Percentiles rank a stretch among this genome's conserved stretches.
Evolutionary conservation across 2,113 vertebrate species (phyloP).

Genomic region (Xerus inauris): DNA sequence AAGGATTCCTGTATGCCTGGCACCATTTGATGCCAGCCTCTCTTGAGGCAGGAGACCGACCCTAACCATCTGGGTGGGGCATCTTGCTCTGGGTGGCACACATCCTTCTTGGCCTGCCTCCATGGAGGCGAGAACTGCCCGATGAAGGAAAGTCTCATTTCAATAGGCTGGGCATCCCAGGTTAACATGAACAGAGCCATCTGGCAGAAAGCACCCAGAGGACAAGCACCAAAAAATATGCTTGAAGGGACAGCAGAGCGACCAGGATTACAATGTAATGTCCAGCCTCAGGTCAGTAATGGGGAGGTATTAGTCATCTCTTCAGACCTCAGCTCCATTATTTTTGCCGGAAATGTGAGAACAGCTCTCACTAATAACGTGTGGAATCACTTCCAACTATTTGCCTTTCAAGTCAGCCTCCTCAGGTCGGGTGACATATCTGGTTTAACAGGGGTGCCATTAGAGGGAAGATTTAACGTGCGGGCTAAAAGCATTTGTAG

Average conservation of each 20-base stretch:
- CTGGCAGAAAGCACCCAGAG: constrained; percentile 52
- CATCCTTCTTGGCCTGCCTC: neutral
- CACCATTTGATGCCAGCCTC: neutral
- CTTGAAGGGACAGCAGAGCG: constrained; percentile 47
- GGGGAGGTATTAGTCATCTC: constrained; percentile 80
- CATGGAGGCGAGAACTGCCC: neutral
- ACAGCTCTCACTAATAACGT: constrained; percentile 81
- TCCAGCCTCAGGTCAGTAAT: constrained; percentile 75
- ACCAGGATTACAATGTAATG: constrained; percentile 66
- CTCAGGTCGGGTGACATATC: constrained; percentile 83
- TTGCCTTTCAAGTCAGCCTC: constrained; percentile 84
- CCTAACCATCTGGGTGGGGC: neutral
- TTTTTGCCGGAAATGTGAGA: constrained; percentile 83
- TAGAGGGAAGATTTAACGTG: constrained; percentile 82
- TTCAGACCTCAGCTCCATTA: constrained; percentile 80
- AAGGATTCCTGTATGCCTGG: neutral
- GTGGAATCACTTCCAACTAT: constrained; percentile 83
- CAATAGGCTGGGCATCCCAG: neutral
- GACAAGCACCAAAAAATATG: constrained; percentile 63
- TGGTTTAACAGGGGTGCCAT: constrained; percentile 84
- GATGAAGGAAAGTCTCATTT: neutral
- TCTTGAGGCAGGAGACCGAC: neutral
- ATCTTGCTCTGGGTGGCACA: neutral
- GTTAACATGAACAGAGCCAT: neutral
- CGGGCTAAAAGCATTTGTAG: constrained; percentile 82